These are phyloP conservation scores for Chrysodeixis includens DNA, from an alignment of 2,888 invertebrate genomes.

Conservation along the genomic window DNA sequence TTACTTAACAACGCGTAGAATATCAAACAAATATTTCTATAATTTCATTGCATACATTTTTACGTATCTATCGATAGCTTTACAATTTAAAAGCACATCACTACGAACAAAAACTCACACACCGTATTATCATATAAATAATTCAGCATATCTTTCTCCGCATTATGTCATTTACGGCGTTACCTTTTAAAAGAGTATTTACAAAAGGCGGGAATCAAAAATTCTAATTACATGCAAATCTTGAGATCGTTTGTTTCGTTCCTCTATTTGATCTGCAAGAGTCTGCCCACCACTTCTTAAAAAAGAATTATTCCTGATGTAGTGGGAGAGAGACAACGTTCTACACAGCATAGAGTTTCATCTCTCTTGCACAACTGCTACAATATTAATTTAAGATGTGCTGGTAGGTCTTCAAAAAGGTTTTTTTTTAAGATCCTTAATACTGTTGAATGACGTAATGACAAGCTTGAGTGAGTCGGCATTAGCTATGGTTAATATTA, in stretches of 20 bases:
- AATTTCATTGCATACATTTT: too few relatives aligned
- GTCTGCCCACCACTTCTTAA: too few relatives aligned
- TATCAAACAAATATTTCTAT: too few relatives aligned
- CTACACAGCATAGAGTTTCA: too few relatives aligned
- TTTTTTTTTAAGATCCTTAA: slow-evolving; percentile 60
- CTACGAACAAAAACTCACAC: slow-evolving; percentile 59
- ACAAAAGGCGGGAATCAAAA: slow-evolving; percentile 89
- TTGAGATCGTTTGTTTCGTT: slow-evolving; percentile 76
- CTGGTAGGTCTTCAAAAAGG: slow-evolving; percentile 25
- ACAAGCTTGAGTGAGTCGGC: slow-evolving; percentile 56
- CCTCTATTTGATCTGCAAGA: slow-evolving; percentile 67
- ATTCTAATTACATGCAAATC: slow-evolving; percentile 90
- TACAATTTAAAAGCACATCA: slow-evolving; percentile 45
- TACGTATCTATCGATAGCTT: slow-evolving; percentile 26
- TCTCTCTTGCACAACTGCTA: too few relatives aligned
- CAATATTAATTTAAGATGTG: too few relatives aligned
- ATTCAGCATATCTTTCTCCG: slow-evolving; percentile 87
- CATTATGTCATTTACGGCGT: slow-evolving; percentile 88
- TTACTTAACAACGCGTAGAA: too few relatives aligned
- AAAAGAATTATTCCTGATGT: too few relatives aligned
- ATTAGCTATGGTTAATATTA: slow-evolving; percentile 49
- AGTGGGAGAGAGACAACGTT: too few relatives aligned
- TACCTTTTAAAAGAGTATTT: slow-evolving; percentile 86
- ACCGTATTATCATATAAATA: slow-evolving; percentile 86
- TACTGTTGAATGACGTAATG: slow-evolving; percentile 51